These are phyloP conservation scores for Ashinkailepas kermadecensis DNA, from an alignment of 2,888 invertebrate genomes.

Conservation along the genomic window DNA sequence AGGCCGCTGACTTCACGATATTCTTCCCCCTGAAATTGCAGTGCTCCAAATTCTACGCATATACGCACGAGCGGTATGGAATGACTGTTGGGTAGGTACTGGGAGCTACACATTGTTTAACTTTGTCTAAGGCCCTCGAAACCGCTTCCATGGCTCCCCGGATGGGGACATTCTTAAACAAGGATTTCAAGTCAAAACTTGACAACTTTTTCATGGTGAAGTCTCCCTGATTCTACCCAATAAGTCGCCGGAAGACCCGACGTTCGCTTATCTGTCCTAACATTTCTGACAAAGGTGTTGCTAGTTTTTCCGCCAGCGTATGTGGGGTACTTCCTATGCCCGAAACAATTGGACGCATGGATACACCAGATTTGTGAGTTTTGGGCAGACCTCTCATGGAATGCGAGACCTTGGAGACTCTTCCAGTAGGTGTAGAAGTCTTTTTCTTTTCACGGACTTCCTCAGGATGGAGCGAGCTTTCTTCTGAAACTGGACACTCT, in stretches of 20 bases:
- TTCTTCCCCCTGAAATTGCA: slow-evolving; percentile 6
- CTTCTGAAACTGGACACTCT: no score
- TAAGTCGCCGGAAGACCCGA: neutral
- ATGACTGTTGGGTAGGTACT: neutral
- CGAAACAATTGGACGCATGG: slow-evolving; percentile 19
- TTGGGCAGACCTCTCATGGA: slow-evolving; percentile 20
- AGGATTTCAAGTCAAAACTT: slow-evolving; percentile 18
- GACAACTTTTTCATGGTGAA: slow-evolving; percentile 14
- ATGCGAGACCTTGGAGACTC: no score
- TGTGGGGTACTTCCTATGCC: slow-evolving; percentile 22
- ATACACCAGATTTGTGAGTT: slow-evolving; percentile 17
- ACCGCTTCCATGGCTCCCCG: slow-evolving; percentile 21
- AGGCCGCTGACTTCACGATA: neutral
- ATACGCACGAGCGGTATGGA: neutral
- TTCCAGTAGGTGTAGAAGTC: no score
- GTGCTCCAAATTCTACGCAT: neutral
- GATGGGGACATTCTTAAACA: slow-evolving; percentile 20
- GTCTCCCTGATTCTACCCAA: neutral
- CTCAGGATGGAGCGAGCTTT: no score
- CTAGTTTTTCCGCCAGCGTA: slow-evolving; percentile 2
- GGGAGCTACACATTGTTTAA: neutral
- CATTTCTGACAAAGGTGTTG: neutral
- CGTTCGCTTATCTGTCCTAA: slow-evolving; percentile 16
- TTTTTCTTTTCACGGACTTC: no score
- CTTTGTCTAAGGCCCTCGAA: neutral